Conservation (phyloP, 1,140 invertebrate species). For the Oedothorax gibbosus region DNA sequence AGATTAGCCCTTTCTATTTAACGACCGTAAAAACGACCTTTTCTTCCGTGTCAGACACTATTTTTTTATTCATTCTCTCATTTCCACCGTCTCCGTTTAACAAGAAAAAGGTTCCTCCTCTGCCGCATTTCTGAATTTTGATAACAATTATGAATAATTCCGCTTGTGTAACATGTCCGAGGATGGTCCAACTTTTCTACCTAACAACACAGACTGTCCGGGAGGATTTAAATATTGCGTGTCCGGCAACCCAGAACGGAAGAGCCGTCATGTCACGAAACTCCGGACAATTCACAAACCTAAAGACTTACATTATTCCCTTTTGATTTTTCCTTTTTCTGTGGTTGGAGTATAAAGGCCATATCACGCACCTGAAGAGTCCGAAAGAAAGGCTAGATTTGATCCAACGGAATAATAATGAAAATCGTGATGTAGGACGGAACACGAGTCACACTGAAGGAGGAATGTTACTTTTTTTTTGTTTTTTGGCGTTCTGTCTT, state of each 20-base stretch:
- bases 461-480: slow-evolving; percentile 34
- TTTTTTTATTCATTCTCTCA: too few species aligned
- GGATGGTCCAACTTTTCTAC: slow-evolving; percentile 37
- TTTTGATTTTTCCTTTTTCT: slow-evolving; percentile 28
- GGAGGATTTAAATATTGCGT: slow-evolving; percentile 55
- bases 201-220: slow-evolving; percentile 15
- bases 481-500: slow-evolving; percentile 5
- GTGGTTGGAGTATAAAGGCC: background rate
- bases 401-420: slow-evolving; percentile 53
- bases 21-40: too few species aligned
- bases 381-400: slow-evolving; percentile 42
- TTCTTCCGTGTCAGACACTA: too few species aligned
- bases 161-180: slow-evolving; percentile 32
- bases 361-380: slow-evolving; percentile 36
- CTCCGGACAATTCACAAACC: slow-evolving; percentile 31
- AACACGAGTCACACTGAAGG: slow-evolving; percentile 18
- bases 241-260: slow-evolving; percentile 24
- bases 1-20: too few species aligned
- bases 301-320: slow-evolving; percentile 38
- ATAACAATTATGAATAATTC: slow-evolving; percentile 60
- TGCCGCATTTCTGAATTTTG: slow-evolving; percentile 33
- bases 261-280: slow-evolving; percentile 46
- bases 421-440: slow-evolving; percentile 29
- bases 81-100: too few species aligned
- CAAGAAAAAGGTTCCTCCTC: background rate